phyloP scores from a whole-genome alignment of 2,888 invertebrate genomes.

The Cepaea hortensis region DNA sequence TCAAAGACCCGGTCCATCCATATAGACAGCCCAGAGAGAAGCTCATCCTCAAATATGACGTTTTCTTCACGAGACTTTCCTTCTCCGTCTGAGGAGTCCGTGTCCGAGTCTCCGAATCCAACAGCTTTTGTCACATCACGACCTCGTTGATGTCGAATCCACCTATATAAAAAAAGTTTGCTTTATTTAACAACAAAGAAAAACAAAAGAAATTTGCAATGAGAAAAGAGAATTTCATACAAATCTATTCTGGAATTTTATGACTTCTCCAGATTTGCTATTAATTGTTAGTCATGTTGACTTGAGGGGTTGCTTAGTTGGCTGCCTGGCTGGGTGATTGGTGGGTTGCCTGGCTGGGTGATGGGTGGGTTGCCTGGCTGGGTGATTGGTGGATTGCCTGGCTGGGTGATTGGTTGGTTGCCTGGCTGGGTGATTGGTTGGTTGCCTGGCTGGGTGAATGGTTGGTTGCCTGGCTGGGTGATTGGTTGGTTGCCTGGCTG shows the following conservation, averaged over 20 bases:
- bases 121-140: slow-evolving; percentile 61
- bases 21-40: slow-evolving; percentile 89
- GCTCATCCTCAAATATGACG: slow-evolving; percentile 57
- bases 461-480: too few relatives aligned
- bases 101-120: slow-evolving; percentile 60
- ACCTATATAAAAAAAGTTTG: not conserved
- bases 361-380: too few relatives aligned
- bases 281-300: too few relatives aligned
- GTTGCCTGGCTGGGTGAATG: too few relatives aligned
- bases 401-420: too few relatives aligned
- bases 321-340: too few relatives aligned
- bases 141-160: slow-evolving; percentile 51
- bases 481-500: too few relatives aligned
- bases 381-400: too few relatives aligned
- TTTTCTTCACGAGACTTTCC: slow-evolving; percentile 53
- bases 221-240: not conserved
- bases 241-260: not conserved
- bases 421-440: too few relatives aligned
- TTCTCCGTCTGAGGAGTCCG: slow-evolving; percentile 55
- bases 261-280: not conserved
- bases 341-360: too few relatives aligned
- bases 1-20: slow-evolving; percentile 98
- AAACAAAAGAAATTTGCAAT: not conserved
- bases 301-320: too few relatives aligned
- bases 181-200: not conserved